Evolutionary conservation across 2,797 vertebrate species (phyloP), one percentile per base, ranked within the genome.

Genomic region (Threskiornis aethiopicus): DNA sequence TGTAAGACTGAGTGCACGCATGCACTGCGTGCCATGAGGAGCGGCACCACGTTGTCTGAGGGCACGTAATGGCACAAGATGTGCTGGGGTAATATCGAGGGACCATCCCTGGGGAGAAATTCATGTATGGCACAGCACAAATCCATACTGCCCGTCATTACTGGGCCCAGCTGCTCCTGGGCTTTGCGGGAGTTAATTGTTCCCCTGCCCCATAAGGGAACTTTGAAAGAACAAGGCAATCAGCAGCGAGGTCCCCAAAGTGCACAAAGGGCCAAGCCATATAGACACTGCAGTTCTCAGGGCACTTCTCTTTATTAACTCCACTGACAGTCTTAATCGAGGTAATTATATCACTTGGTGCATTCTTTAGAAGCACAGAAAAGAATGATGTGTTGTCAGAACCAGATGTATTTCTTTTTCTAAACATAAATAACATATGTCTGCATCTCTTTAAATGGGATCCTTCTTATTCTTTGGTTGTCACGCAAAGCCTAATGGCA

Each of bases 1-100:
- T 0, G 0, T 13, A 33, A 64, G 29, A 79, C 0, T 10, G 42
- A 84, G 54, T 1, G 37, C 21, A 39, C 4, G 0, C 5, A 9
- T 2, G 44, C 15, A 57, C 54, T 39, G 33, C 0, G 0, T 49
- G 55, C 51, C 76, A n/a, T 0, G 1, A 90, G 64, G 37, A 77
- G 58, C 4, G 13, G 46, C 37, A 71, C 22, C n/a, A 15, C 2
- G 0, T 4, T 33, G 19, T 67, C 81, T 52, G 41, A 65, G 54
- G n/a, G 51, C 29, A 41, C 59, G 16, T 49, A 82, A 55, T 0
- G 1, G 67, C 35, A 51, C 7, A 14, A 44, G 41, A 84, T 2
- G 1, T 3, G 41, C 64, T 59, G 47, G 25, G 51, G n/a, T 80
- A 62, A 44, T 16, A 87, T 6, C 1, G 1, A 86, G n/a, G 52